Conservation (phyloP, 1,140 invertebrate genomes). For the Oreohelix idahoensis region DNA sequence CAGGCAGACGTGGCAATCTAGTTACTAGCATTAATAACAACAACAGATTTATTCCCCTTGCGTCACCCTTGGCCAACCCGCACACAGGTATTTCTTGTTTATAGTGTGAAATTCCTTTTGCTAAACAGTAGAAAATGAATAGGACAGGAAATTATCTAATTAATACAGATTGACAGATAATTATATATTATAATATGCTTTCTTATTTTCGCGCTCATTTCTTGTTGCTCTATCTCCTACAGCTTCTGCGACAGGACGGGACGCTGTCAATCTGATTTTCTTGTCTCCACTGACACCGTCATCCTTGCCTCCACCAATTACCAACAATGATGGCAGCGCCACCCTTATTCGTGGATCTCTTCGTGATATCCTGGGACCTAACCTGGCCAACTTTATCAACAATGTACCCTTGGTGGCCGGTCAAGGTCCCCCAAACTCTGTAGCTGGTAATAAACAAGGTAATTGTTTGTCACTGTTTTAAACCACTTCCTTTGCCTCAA, state of each 20-base stretch:
- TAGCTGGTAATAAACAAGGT: slow-evolving; percentile 5
- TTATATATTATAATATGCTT: no score
- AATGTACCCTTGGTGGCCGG: neutral
- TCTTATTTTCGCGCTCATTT: no score
- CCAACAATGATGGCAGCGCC: slow-evolving; percentile 5
- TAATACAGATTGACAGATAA: no score
- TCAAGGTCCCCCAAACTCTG: neutral
- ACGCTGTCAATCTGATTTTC: slow-evolving; percentile 32
- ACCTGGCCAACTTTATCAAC: slow-evolving; percentile 5
- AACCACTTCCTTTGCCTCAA: no score
- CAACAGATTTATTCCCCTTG: slow-evolving; percentile 5
- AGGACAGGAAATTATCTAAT: no score
- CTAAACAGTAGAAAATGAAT: no score
- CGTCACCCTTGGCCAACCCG: neutral
- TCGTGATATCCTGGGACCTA: slow-evolving; percentile 14
- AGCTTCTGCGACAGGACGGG: neutral
- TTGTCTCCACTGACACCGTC: slow-evolving; percentile 32
- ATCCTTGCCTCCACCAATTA: slow-evolving; percentile 13
- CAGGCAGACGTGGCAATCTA: neutral
- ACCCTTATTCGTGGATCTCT: slow-evolving; percentile 23
- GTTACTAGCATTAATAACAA: neutral
- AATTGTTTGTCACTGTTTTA: no score
- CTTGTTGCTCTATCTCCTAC: neutral
- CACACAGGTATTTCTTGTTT: neutral
- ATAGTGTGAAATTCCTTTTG: no score